Evolutionary conservation across 2,797 vertebrate genomes (phyloP).

Genomic region (Sebastes umbrosus): DNA sequence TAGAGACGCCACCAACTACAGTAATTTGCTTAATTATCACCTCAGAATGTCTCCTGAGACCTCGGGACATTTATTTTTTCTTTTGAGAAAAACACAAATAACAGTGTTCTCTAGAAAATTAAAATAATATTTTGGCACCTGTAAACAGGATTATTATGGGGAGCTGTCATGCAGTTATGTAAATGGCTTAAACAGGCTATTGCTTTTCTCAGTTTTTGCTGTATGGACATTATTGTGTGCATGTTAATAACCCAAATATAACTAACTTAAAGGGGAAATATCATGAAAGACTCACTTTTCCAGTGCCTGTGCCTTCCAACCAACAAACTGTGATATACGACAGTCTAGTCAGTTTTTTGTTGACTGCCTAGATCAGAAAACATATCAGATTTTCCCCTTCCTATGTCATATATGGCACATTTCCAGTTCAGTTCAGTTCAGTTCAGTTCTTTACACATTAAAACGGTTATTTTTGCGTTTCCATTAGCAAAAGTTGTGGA

Average conservation of each 20-base stretch:
- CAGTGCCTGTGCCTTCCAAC: not conserved
- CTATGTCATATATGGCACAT: too few relatives aligned
- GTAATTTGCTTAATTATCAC: not conserved
- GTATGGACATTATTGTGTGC: not conserved
- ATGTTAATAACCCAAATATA: not conserved
- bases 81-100: not conserved
- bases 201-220: constrained; percentile 11
- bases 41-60: not conserved
- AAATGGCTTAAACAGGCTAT: constrained; percentile 20
- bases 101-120: not conserved
- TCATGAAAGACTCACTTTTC: not conserved
- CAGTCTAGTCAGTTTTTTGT: not conserved
- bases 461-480: too few relatives aligned
- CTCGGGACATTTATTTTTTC: not conserved
- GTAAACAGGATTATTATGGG: constrained; percentile 52
- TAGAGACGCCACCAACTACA: not conserved
- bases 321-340: not conserved
- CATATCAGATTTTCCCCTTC: not conserved
- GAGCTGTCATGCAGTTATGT: constrained; percentile 33
- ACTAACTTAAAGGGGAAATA: not conserved
- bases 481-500: too few relatives aligned
- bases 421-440: too few relatives aligned
- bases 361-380: not conserved
- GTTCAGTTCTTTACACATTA: too few relatives aligned
- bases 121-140: constrained; percentile 4